A percentile compares a stretch with the other conserved stretches of the same genome.
Conservation (phyloP, 2,888 invertebrate species). For the Patella ulyssiponensis region DNA sequence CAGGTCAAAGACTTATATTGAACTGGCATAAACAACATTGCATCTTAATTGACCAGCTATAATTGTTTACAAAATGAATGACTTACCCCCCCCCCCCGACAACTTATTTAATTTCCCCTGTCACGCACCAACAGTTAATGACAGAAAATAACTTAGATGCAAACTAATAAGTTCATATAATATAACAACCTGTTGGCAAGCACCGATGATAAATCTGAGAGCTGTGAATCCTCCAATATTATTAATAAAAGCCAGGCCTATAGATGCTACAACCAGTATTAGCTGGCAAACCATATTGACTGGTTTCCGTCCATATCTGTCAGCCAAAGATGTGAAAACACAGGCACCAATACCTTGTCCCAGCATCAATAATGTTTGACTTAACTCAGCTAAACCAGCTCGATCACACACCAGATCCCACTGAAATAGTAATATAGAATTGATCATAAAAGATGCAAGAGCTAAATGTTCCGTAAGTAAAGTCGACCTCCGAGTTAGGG, state of each 20-base stretch:
- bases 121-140: too few relatives aligned
- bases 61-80: too few relatives aligned
- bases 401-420: constrained; percentile 55
- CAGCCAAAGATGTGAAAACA: constrained; percentile 49
- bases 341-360: constrained; percentile 54
- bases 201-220: constrained; percentile 44
- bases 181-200: constrained; percentile 39
- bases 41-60: too few relatives aligned
- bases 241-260: constrained; percentile 42
- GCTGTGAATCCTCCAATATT: constrained; percentile 44
- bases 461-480: too few relatives aligned
- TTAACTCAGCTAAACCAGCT: constrained; percentile 48
- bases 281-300: constrained; percentile 42
- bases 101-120: too few relatives aligned
- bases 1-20: too few relatives aligned
- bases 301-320: constrained; percentile 53
- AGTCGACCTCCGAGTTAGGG: too few relatives aligned
- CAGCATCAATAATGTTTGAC: constrained; percentile 50
- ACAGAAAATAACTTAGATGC: too few relatives aligned
- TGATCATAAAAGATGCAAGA: too few relatives aligned
- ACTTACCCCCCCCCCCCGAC: too few relatives aligned
- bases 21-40: too few relatives aligned
- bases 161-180: too few relatives aligned
- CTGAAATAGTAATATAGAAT: constrained; percentile 19
- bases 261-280: constrained; percentile 31